A percentile compares a stretch with the other conserved stretches of the same genome.
Conservation (phyloP, 2,797 vertebrate genomes). For the Hyperoplus immaculatus region DNA sequence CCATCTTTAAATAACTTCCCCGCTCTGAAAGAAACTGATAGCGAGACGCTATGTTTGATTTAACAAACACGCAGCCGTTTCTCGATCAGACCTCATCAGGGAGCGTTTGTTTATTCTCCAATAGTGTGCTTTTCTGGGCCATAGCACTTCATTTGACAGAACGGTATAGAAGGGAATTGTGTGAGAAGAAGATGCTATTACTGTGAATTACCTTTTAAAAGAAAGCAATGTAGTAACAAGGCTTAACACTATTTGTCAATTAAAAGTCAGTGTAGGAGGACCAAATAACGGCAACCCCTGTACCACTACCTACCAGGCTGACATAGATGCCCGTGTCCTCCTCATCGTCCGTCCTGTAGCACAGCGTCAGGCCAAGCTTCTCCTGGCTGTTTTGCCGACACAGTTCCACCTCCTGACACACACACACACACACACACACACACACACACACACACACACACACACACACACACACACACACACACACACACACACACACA, state of each 20-base stretch:
- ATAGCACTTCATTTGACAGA: conserved; percentile 1
- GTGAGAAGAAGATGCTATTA: neutral
- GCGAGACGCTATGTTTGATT: conserved; percentile 10
- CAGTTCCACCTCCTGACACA: conserved; percentile 92
- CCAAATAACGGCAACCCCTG: neutral
- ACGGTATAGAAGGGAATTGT: neutral
- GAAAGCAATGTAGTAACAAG: neutral
- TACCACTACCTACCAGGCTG: conserved; percentile 92
- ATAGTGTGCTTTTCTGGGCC: neutral
- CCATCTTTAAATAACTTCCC: conserved; percentile 72
- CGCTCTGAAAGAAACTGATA: conserved; percentile 28
- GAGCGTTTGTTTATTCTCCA: neutral
- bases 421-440: conserved; percentile 9
- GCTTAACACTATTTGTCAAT: too few species aligned
- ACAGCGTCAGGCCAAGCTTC: conserved; percentile 95
- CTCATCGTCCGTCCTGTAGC: conserved; percentile 96
- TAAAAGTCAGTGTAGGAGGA: neutral
- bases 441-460: conserved; percentile 23
- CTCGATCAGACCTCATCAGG: conserved; percentile 10
- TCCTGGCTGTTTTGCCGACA: conserved; percentile 92
- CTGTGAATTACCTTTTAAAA: neutral
- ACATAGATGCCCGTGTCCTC: conserved; percentile 95
- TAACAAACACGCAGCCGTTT: conserved; percentile 3
- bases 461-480: conserved; percentile 20
- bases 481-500: conserved; percentile 36